Base-by-base conservation (phyloP, 2,113 vertebrate genomes). In the Odontophorus gujanensis region DNA sequence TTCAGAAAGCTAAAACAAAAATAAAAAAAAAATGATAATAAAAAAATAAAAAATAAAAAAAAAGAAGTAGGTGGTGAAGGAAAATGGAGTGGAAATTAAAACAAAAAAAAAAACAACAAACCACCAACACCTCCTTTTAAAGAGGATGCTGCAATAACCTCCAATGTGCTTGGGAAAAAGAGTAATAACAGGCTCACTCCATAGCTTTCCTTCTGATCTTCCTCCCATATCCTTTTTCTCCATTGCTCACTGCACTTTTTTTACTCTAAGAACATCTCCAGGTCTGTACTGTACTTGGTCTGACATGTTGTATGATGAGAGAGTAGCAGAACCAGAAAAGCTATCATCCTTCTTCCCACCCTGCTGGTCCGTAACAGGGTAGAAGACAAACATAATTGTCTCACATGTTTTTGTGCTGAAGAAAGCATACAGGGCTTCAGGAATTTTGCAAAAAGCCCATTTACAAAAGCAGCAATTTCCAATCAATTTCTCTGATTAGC, bases 181-280 rank as follows among this genome's bases (percentile, higher is more conserved):
- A 36, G 11, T 14, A 84, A 5, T n/a, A 59, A 11, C 0, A 0
- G 4, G 3, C 16, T 10, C 18, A 67, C 5, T 81, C 13, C 30
- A 45, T 6, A 63, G 42, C 6, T n/a, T 72, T 59, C 34, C 10
- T 66, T 69, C 45, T 16, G 11, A 67, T 48, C n/a, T 82, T 85
- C 25, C 55, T 21, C 38, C 7, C 7, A 2, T 1, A 3, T 32
- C 36, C 20, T 66, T 92, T 57, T 58, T 42, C 25, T 73, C 19
- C 6, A 2, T 14, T 72, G 43, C 14, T 89, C n/a, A 28, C 36
- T 91, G 7, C 5, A 45, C 1, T 4, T 9, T 22, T 59, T 59
- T 71, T 34, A 34, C 13, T 38, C 18, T 30, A 63, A 13, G 28
- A 76, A 6, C 7, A 0, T 21, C 38, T 57, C 48, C 7, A 11